These are phyloP conservation scores for Poeciliopsis paucimaculata DNA, from an alignment of 2,797 vertebrate genomes.

Conservation along the genomic window DNA sequence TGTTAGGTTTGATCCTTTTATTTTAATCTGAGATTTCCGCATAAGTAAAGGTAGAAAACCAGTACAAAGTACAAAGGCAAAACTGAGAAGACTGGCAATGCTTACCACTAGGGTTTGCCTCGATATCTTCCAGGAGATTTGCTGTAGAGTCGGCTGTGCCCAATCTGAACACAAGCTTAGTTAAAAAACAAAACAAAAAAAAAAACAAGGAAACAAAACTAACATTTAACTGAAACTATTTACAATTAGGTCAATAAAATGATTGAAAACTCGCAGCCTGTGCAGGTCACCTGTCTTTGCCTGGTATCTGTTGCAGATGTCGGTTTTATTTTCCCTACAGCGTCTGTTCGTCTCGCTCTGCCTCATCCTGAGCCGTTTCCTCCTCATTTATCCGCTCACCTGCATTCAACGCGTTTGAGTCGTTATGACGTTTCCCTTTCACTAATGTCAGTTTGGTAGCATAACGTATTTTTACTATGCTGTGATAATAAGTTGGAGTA, in stretches of 20 bases:
- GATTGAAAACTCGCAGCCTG: too few relatives aligned
- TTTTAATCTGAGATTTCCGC: neutral
- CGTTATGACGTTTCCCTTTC: neutral
- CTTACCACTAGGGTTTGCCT: conserved; percentile 91
- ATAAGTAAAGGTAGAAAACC: neutral
- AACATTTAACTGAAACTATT: too few relatives aligned
- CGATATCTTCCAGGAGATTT: conserved; percentile 93
- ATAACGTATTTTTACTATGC: too few relatives aligned
- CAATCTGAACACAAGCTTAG: conserved; percentile 74
- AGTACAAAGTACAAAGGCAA: neutral
- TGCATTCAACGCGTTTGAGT: neutral
- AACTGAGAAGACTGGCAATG: neutral
- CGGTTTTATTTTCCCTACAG: too few relatives aligned
- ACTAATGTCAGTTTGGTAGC: too few relatives aligned
- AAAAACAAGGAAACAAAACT: neutral
- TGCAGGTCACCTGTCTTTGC: too few relatives aligned
- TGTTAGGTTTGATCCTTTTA: neutral
- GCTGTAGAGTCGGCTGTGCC: conserved; percentile 92
- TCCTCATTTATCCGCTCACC: too few relatives aligned
- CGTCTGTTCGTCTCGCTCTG: too few relatives aligned
- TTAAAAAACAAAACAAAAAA: conserved; percentile 67
- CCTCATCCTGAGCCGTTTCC: too few relatives aligned
- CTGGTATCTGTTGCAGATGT: too few relatives aligned
- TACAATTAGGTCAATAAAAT: too few relatives aligned
- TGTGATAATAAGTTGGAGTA: too few relatives aligned